Conservation (phyloP, 2,797 vertebrate genomes). For the Distichodus sexfasciatus region DNA sequence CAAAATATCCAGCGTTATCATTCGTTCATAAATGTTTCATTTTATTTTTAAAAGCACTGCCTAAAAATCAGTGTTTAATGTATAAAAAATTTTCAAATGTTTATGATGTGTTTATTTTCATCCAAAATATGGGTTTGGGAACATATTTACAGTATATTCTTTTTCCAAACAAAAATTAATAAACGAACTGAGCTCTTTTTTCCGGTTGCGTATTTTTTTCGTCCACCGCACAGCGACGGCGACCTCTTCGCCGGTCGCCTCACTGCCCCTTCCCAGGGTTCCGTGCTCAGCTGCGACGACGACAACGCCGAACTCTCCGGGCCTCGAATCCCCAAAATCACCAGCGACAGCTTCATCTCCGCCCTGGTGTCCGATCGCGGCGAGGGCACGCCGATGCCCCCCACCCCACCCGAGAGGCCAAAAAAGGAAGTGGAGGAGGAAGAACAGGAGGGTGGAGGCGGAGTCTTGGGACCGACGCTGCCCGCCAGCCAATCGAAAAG, state of each 20-base stretch:
- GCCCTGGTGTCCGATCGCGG: constrained; percentile 71
- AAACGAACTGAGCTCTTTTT: neutral
- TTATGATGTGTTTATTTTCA: no score
- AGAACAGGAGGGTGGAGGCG: constrained; percentile 34
- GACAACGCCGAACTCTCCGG: constrained; percentile 69
- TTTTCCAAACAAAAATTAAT: no score
- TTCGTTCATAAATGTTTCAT: no score
- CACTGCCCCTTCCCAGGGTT: constrained; percentile 74
- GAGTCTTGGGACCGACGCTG: constrained; percentile 38
- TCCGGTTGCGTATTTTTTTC: neutral
- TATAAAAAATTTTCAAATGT: no score
- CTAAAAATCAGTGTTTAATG: no score
- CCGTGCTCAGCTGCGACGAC: constrained; percentile 76
- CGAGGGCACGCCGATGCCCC: constrained; percentile 16
- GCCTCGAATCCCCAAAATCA: constrained; percentile 62
- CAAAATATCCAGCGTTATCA: no score
- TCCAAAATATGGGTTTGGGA: no score
- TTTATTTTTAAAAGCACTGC: no score
- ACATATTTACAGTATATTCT: no score
- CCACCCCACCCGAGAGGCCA: constrained; percentile 48
- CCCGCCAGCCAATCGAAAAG: constrained; percentile 41
- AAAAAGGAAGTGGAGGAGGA: constrained; percentile 50
- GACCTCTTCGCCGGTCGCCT: constrained; percentile 82
- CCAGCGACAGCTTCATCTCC: constrained; percentile 79
- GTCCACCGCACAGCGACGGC: constrained; percentile 68